A percentile compares a stretch with the other conserved stretches of the same genome.
These are phyloP conservation scores for Drosophila miranda DNA, from an alignment of 1,140 invertebrate genomes.

Conservation along the genomic window DNA sequence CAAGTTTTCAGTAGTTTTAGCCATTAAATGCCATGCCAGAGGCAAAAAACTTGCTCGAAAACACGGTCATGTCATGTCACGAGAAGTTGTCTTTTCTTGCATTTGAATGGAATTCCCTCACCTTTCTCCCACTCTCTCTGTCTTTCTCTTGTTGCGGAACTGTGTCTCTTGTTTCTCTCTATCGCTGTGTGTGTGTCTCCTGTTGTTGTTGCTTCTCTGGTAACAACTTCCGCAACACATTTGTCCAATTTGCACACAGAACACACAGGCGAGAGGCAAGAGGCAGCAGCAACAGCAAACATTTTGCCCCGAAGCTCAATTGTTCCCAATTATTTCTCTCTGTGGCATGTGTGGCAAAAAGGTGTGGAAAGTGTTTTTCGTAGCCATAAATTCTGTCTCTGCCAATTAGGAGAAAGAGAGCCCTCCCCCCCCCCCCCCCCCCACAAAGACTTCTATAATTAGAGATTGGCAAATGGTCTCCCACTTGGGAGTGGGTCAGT, in stretches of 20 bases:
- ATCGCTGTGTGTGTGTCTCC: conserved; percentile 3
- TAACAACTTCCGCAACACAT: conserved; percentile 67
- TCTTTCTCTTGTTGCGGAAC: no score
- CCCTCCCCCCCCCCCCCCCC: not conserved
- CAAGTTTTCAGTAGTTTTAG: not conserved
- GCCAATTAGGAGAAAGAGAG: conserved; percentile 36
- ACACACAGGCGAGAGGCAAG: conserved; percentile 24
- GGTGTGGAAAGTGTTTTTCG: conserved; percentile 59
- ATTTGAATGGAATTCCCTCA: conserved; percentile 6
- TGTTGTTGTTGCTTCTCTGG: conserved; percentile 16
- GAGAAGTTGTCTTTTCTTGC: not conserved
- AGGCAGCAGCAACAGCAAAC: not conserved
- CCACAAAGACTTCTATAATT: conserved; percentile 37
- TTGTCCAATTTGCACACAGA: conserved; percentile 61
- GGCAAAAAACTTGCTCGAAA: not conserved
- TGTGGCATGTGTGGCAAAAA: conserved; percentile 52
- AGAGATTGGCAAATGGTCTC: conserved; percentile 1
- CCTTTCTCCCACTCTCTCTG: no score
- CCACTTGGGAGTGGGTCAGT: conserved; percentile 7
- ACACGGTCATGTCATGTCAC: not conserved
- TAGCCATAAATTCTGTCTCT: conserved; percentile 46
- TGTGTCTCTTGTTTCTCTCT: not conserved
- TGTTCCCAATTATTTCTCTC: conserved; percentile 59
- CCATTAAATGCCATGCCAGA: no score
- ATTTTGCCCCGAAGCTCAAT: conserved; percentile 42